Evolutionary conservation across 2,797 vertebrate species (phyloP).

Genomic region (Morelia viridis): DNA sequence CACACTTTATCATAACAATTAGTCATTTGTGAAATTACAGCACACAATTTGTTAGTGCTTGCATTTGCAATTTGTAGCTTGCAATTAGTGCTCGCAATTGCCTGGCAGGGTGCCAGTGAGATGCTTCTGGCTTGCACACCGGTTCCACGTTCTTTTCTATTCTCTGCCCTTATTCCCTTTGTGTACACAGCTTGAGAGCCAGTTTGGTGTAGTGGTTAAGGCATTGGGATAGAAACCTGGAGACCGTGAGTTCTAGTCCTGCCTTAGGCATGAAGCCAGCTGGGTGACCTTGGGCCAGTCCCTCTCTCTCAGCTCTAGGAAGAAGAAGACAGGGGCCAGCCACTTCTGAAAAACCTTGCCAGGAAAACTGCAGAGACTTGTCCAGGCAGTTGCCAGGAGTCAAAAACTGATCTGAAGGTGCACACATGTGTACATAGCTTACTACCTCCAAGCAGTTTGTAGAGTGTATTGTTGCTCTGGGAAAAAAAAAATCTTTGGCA

Average conservation of each 20-base stretch:
- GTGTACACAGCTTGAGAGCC: background rate
- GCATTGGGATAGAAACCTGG: background rate
- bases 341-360: no score
- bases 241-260: background rate
- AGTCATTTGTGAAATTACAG: slow-evolving; percentile 48
- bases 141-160: background rate
- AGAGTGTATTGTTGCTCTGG: no score
- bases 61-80: slow-evolving; percentile 33
- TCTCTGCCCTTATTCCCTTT: no score
- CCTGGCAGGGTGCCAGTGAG: background rate
- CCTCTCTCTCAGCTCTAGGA: background rate
- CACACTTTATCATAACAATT: slow-evolving; percentile 38
- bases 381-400: no score
- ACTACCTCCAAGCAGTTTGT: no score
- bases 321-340: background rate
- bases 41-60: slow-evolving; percentile 34
- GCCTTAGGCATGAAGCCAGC: background rate
- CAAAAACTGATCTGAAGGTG: no score
- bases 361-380: no score
- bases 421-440: no score
- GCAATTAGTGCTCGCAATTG: slow-evolving; percentile 24
- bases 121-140: background rate
- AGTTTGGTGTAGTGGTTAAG: background rate
- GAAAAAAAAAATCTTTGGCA: background rate
- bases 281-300: background rate